Evolutionary conservation across 1,140 invertebrate genomes (phyloP).

Genomic region (Helicorthomorpha holstii): DNA sequence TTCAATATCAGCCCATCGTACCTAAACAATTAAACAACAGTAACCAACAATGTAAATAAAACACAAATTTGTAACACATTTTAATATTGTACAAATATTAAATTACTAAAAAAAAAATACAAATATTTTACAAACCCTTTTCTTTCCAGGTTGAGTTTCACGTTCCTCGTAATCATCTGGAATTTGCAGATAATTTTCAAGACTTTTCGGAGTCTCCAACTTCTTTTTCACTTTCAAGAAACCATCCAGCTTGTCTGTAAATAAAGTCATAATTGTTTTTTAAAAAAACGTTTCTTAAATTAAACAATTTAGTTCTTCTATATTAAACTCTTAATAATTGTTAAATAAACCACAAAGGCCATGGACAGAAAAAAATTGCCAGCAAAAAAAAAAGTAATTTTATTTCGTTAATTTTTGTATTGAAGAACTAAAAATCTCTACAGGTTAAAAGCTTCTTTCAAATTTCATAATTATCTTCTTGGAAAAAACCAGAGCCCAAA

Average conservation of each 20-base stretch:
- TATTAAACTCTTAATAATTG: no score
- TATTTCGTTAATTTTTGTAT: no score
- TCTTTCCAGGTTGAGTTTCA: slow-evolving; percentile 58
- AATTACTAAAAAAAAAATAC: no score
- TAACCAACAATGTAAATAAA: no score
- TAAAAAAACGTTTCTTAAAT: neutral
- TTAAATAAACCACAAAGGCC: no score
- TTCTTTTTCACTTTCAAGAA: slow-evolving; percentile 33
- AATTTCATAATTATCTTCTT: no score
- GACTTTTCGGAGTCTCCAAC: slow-evolving; percentile 36
- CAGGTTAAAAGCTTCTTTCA: no score
- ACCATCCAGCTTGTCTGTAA: slow-evolving; percentile 77
- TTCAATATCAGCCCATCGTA: slow-evolving; percentile 93
- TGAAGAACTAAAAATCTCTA: no score
- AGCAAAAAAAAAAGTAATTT: no score
- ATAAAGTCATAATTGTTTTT: slow-evolving; percentile 6
- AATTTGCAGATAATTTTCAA: slow-evolving; percentile 77
- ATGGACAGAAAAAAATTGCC: no score
- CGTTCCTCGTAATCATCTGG: slow-evolving; percentile 53
- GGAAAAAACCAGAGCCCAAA: no score
- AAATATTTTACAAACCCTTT: slow-evolving; percentile 42
- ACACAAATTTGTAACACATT: neutral
- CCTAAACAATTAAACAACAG: slow-evolving; percentile 39
- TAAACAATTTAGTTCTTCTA: no score
- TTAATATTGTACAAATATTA: neutral